These are phyloP conservation scores for Rynchops niger DNA, from an alignment of 2,113 vertebrate species.

Conservation along the genomic window DNA sequence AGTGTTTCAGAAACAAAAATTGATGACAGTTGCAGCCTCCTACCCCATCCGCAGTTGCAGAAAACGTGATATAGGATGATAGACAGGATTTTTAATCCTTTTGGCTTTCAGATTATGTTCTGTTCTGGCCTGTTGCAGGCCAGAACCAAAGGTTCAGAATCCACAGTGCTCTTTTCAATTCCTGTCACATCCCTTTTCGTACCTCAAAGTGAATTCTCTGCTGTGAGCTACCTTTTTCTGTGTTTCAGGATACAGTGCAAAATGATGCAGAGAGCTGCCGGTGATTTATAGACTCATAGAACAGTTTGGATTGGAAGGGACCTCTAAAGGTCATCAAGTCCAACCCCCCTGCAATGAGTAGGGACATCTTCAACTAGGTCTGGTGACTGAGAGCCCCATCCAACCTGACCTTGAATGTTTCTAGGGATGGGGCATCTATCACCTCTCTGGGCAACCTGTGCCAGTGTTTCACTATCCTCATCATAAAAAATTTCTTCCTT, in stretches of 20 bases:
- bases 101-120: not conserved
- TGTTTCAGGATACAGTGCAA: not conserved
- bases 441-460: not conserved
- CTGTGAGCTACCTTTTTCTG: not conserved
- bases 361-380: not conserved
- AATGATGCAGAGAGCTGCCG: not conserved
- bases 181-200: not conserved
- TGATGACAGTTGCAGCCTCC: not conserved
- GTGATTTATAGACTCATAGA: not conserved
- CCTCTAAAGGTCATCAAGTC: not conserved
- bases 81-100: not conserved
- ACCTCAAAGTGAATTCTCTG: not conserved
- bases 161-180: not conserved
- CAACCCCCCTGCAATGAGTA: not conserved
- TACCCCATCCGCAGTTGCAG: not conserved
- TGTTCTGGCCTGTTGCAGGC: not conserved
- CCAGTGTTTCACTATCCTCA: not conserved
- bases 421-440: not conserved
- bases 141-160: not conserved
- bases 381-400: not conserved
- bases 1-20: conserved; percentile 35
- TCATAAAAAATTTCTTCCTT: not conserved
- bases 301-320: not conserved
- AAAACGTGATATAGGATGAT: not conserved
- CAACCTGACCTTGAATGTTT: not conserved